Evolutionary conservation across 2,113 vertebrate species (phyloP), one percentile per base, ranked within the genome.

Genomic region (Epinephelus lanceolatus): DNA sequence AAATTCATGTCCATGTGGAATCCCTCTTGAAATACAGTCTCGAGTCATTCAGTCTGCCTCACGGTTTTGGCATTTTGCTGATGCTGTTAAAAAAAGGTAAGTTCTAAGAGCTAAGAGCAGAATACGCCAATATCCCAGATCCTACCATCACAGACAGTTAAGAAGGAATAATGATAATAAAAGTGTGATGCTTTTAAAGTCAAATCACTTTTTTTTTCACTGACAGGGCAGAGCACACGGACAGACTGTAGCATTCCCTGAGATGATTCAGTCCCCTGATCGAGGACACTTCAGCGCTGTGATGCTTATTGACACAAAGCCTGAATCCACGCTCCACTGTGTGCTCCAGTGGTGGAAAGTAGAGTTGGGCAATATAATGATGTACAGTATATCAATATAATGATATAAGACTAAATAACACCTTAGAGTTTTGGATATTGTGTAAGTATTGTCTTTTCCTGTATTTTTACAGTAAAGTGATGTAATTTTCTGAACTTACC

Each of bases 1-100:
- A 88, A 85, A 88, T 81, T 71, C 73, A 79, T 55, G 70, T 83
- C 81, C 30, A 71, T 4, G 49, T 88, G 75, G 80, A 89, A 86
- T 71, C 78, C 51, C 37, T 49, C 73, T 81, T 83, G 73, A 86
- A 88, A 76, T 74, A 78, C 63, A 25, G 56, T 66, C 19, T 55
- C 15, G n/a, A 88, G 57, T 80, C 27, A 59, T 71, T 66, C 53
- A 78, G 47, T 83, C 86, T 86, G 37, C 13, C 63, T 83, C 74
- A 81, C 2, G 57, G 59, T 72, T 85, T 73, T 77, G 45, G 27
- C 12, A 6, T 80, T 85, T 84, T 75, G 71, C 76, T 84, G 76
- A 75, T 81, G 66, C 55, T 70, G 40, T 66, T 45, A 60, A 78
- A 63, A 30, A 19, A 63, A 12, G 25, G 17, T 9, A 55, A 60